Conservation (phyloP, 2,888 invertebrate species). For the Drosophila austrosaltans region DNA sequence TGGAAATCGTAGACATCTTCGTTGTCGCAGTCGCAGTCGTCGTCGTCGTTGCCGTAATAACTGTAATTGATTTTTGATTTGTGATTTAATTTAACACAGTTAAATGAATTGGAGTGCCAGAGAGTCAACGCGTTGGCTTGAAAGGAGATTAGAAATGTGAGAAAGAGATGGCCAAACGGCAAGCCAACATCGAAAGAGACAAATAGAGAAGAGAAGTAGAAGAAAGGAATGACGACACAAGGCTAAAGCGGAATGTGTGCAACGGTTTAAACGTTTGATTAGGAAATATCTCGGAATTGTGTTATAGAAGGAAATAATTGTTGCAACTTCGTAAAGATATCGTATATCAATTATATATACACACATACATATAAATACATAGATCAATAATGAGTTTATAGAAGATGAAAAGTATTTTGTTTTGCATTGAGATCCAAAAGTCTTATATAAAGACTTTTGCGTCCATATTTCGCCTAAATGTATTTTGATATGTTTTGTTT, state of each 20-base stretch:
- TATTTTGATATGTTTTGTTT: too few relatives aligned
- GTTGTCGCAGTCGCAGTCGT: constrained; percentile 62
- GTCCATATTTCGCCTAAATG: too few relatives aligned
- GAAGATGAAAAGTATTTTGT: too few relatives aligned
- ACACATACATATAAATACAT: too few relatives aligned
- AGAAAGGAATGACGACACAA: not conserved
- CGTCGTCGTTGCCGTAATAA: constrained; percentile 71
- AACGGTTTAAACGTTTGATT: constrained; percentile 8
- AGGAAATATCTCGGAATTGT: constrained; percentile 12
- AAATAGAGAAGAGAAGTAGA: not conserved
- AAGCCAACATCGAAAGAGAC: constrained; percentile 1
- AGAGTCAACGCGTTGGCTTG: constrained; percentile 7
- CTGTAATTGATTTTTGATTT: constrained; percentile 83
- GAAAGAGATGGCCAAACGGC: constrained; percentile 4
- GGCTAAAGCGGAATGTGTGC: not conserved
- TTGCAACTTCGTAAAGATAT: not conserved
- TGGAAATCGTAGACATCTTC: constrained; percentile 73
- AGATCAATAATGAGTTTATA: not conserved
- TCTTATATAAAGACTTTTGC: too few relatives aligned
- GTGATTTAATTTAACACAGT: constrained; percentile 82
- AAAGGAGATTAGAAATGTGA: constrained; percentile 18
- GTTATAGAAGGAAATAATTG: not conserved
- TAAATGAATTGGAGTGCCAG: constrained; percentile 66
- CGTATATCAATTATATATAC: not conserved
- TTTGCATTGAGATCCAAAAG: too few relatives aligned